Evolutionary conservation across 2,888 invertebrate genomes (phyloP).

Genomic region (Dysmachus trigonus): DNA sequence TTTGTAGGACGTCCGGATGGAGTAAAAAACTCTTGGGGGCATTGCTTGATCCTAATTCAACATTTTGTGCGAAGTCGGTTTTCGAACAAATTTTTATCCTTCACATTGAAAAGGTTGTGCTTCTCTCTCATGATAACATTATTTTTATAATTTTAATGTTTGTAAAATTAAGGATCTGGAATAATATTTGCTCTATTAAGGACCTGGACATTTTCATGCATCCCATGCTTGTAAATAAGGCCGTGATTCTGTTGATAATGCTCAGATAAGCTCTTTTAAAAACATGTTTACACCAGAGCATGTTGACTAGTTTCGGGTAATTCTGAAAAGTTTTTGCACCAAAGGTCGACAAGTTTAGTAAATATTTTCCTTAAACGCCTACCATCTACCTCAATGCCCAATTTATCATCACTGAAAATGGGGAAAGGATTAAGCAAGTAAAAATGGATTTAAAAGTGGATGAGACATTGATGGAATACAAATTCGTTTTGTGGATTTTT

Average conservation of each 20-base stretch:
- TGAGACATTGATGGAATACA: not conserved
- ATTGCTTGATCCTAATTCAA: not conserved
- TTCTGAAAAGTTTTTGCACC: not conserved
- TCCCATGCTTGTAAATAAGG: not conserved
- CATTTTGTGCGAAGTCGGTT: not conserved
- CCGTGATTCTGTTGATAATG: not conserved
- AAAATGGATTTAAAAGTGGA: not conserved
- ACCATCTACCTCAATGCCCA: not conserved
- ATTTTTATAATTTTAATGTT: not conserved
- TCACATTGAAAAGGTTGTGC: not conserved
- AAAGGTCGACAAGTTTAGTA: not conserved
- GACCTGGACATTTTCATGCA: not conserved
- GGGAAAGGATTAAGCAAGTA: not conserved
- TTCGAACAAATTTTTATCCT: not conserved
- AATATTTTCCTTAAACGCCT: not conserved
- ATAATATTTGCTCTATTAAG: not conserved
- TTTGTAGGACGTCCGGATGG: not conserved
- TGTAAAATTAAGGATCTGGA: not conserved
- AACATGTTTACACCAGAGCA: not conserved
- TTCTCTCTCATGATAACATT: not conserved
- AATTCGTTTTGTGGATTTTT: not conserved
- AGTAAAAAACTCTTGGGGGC: not conserved
- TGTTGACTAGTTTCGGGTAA: not conserved
- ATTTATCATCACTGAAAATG: not conserved
- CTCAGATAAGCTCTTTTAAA: not conserved